phyloP scores from a whole-genome alignment of 1,140 invertebrate species.

The Octopus sinensis region DNA sequence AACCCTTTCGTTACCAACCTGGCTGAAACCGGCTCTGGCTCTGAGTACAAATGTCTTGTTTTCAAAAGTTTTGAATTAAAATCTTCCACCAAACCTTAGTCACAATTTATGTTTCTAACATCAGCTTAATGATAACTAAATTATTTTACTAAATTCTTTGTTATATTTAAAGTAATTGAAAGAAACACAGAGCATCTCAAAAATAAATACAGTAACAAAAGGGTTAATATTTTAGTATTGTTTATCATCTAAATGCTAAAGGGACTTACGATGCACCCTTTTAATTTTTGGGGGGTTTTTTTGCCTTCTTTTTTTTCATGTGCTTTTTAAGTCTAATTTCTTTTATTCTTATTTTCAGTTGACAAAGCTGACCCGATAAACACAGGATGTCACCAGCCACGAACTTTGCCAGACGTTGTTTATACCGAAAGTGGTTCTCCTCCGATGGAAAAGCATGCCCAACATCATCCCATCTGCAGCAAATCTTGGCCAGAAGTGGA shows the following conservation, averaged over 20 bases:
- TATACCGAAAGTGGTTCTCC: constrained; percentile 9
- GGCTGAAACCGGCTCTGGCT: too few species aligned
- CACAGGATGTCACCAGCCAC: not conserved
- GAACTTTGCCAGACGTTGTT: constrained; percentile 5
- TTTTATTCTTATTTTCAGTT: not conserved
- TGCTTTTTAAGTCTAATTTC: not conserved
- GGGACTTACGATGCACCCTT: not conserved
- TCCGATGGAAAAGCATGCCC: not conserved
- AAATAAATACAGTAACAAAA: not conserved
- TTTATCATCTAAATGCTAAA: not conserved
- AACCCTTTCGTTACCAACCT: too few species aligned
- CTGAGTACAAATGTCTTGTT: too few species aligned
- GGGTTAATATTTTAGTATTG: not conserved
- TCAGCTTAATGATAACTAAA: too few species aligned
- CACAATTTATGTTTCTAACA: too few species aligned
- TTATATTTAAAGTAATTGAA: too few species aligned
- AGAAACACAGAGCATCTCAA: too few species aligned
- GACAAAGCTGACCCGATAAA: not conserved
- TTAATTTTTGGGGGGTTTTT: not conserved
- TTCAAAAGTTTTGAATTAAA: too few species aligned
- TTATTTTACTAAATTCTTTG: too few species aligned
- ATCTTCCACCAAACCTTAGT: too few species aligned
- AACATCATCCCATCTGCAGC: not conserved
- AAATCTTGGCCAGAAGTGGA: constrained; percentile 10
- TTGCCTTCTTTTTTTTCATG: not conserved